Evolutionary conservation across 2,888 invertebrate species (phyloP).

Genomic region (Drosophila pseudotakahashii): DNA sequence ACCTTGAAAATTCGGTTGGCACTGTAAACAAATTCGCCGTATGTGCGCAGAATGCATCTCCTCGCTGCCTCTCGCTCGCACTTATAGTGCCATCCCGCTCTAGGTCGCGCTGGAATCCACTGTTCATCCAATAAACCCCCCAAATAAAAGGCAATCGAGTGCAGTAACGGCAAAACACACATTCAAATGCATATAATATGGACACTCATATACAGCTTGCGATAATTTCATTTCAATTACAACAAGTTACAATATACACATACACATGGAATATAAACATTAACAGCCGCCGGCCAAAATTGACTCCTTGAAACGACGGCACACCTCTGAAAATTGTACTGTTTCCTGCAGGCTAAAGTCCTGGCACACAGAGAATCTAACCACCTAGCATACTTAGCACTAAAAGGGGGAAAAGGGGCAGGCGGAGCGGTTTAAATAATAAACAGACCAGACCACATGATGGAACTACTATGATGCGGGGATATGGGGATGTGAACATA

Average conservation of each 20-base stretch:
- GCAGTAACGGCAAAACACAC: constrained; percentile 44
- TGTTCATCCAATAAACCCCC: background rate
- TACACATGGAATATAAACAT: constrained; percentile 33
- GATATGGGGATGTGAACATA: background rate
- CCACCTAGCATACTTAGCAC: background rate
- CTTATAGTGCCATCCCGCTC: constrained; percentile 8
- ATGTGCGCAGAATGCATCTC: background rate
- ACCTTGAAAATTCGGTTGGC: too few relatives aligned
- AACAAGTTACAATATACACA: constrained; percentile 57
- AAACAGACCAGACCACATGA: constrained; percentile 11
- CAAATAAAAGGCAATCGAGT: background rate
- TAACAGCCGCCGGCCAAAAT: constrained; percentile 28
- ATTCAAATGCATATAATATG: constrained; percentile 40
- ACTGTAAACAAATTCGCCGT: background rate
- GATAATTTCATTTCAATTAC: constrained; percentile 69
- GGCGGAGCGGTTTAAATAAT: background rate
- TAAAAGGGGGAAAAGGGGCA: too few relatives aligned
- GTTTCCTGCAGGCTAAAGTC: constrained; percentile 8
- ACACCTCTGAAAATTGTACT: constrained; percentile 13
- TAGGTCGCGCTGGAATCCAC: background rate
- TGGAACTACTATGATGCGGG: background rate
- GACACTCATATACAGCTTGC: constrained; percentile 42
- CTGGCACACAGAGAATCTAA: constrained; percentile 1
- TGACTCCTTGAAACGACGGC: constrained; percentile 16
- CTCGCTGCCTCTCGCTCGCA: background rate